These are phyloP conservation scores for Arctia plantaginis DNA, from an alignment of 2,888 invertebrate species.

Conservation along the genomic window DNA sequence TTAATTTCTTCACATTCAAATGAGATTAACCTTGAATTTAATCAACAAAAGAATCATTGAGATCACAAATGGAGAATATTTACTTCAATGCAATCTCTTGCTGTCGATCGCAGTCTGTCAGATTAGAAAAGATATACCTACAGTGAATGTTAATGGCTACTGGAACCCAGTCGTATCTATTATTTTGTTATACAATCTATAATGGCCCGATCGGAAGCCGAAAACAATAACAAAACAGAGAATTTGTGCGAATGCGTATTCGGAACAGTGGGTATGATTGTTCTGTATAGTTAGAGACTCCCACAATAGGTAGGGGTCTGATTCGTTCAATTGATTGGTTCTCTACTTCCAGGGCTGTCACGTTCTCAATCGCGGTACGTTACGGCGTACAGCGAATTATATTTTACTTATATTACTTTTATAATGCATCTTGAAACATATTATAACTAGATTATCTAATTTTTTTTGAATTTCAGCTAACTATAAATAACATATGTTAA, in stretches of 20 bases:
- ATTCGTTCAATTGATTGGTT: slow-evolving; percentile 48
- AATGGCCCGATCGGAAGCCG: slow-evolving; percentile 5
- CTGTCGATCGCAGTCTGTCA: background rate
- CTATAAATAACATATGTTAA: background rate
- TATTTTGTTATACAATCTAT: background rate
- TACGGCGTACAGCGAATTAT: too few relatives aligned
- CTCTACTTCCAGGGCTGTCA: slow-evolving; percentile 33
- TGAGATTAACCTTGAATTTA: background rate
- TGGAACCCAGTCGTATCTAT: background rate
- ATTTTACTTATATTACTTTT: too few relatives aligned
- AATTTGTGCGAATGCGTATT: slow-evolving; percentile 11
- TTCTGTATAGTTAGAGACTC: slow-evolving; percentile 30
- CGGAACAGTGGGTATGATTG: slow-evolving; percentile 3
- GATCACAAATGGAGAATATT: background rate
- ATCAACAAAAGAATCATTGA: background rate
- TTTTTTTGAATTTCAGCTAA: background rate
- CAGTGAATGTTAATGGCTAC: background rate
- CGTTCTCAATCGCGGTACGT: background rate
- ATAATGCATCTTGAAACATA: too few relatives aligned
- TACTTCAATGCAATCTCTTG: background rate
- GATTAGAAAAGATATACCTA: slow-evolving; percentile 1
- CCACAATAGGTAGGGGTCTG: slow-evolving; percentile 28
- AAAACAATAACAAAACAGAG: slow-evolving; percentile 1
- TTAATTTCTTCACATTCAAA: background rate
- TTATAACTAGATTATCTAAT: background rate